Evolutionary conservation across 1,140 invertebrate genomes (phyloP).

Genomic region (Archegozetes longisetosus): DNA sequence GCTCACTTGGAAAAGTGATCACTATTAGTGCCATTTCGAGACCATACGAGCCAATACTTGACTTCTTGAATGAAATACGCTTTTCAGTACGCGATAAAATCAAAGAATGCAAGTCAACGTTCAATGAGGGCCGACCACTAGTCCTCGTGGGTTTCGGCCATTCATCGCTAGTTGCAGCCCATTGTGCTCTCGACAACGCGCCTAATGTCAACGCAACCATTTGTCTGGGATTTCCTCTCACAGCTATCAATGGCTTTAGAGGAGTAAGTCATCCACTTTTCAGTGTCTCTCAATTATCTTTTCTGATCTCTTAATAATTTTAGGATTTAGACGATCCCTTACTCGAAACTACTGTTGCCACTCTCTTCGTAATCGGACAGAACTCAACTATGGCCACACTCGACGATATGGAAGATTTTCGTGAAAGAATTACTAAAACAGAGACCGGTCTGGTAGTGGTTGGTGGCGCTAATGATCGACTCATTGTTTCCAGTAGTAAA

Average conservation of each 20-base stretch:
- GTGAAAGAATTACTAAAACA: slow-evolving; percentile 48
- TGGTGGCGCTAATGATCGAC: slow-evolving; percentile 59
- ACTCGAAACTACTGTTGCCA: slow-evolving; percentile 51
- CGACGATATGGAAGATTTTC: slow-evolving; percentile 58
- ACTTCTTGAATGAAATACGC: slow-evolving; percentile 21
- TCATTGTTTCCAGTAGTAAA: slow-evolving; percentile 51
- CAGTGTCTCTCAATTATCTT: no score
- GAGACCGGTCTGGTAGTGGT: slow-evolving; percentile 60
- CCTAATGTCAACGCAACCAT: slow-evolving; percentile 47
- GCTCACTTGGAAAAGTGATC: slow-evolving; percentile 48
- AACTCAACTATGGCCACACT: slow-evolving; percentile 42
- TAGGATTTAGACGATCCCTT: slow-evolving; percentile 54
- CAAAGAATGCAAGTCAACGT: slow-evolving; percentile 12
- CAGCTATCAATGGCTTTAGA: slow-evolving; percentile 51
- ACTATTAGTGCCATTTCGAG: slow-evolving; percentile 34
- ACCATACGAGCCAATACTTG: background rate
- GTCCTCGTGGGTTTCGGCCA: slow-evolving; percentile 58
- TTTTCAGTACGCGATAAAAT: slow-evolving; percentile 21
- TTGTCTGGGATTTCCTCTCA: slow-evolving; percentile 61
- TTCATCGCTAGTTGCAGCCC: slow-evolving; percentile 46
- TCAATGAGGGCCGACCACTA: slow-evolving; percentile 39
- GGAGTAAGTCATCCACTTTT: slow-evolving; percentile 36
- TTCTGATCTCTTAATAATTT: slow-evolving; percentile 5
- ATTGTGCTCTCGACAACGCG: slow-evolving; percentile 14
- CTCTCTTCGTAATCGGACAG: slow-evolving; percentile 64